Base-by-base conservation (phyloP, 1,140 invertebrate species). In the Papilio polytes region DNA sequence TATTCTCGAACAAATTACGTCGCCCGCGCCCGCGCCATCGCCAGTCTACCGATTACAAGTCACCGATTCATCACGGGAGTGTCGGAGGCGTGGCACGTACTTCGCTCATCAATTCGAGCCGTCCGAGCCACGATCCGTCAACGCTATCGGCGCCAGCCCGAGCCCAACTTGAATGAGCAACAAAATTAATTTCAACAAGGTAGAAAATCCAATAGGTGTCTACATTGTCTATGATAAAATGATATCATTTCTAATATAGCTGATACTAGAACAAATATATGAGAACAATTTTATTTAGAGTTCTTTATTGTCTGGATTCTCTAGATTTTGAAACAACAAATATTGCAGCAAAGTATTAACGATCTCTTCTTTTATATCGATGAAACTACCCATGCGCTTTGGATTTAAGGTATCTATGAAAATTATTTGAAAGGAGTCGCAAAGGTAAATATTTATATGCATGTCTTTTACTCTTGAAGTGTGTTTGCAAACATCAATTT, bases 81-180 rank as follows among this genome's bases (percentile, higher is more conserved):
- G 86, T 85, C 84, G 80, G 83, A 80, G 81, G 83, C 85, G 85
- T 80, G 81, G 91, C 92, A 94, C 92, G 92, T 92, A 90, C 85
- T 89, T 80, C 84, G 83, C 85, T 86, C 92, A 94, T 94, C 89
- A 88, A 94, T 93, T 88, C 81, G 78, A 80, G 74, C 87, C 90
- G 87, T 86, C 87, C 87, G 82, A 83, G 83, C 85, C 84, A 82
- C 90, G 88, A 94, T 93, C 91, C 84, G 87, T 94, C 92, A 92
- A 88, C 87, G 92, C 86, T 93, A 94, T 94, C 92, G 88, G 83
- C 82, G 85, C 83, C 77, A 76, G 81, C 83, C 78, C 83, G 80
- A 78, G 82, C 70, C 84, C 20, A 76, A 48, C 84, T 87, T 85
- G 85, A 88, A 86, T 83, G 82, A 87, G 86, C 87, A 90, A 87